phyloP scores from a whole-genome alignment of 2,113 vertebrate genomes.

The Canis aureus region DNA sequence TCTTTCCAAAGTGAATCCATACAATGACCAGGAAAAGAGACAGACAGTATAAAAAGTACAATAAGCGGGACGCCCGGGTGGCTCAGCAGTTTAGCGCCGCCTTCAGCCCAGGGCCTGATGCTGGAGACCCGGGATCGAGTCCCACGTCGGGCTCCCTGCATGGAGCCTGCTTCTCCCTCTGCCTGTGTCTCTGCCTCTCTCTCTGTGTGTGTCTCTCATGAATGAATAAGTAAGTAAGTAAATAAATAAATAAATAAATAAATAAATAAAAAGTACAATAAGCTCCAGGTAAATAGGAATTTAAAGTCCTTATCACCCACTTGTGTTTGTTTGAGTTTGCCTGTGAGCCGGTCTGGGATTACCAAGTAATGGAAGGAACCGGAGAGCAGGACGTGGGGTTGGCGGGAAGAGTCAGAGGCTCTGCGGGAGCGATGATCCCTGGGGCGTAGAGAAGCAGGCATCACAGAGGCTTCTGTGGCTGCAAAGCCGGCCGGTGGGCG shows the following conservation, averaged over 20 bases:
- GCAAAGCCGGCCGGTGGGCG: background rate
- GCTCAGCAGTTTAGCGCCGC: too few relatives aligned
- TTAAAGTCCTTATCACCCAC: background rate
- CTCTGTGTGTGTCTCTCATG: too few relatives aligned
- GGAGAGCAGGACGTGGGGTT: background rate
- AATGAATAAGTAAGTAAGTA: too few relatives aligned
- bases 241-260: too few relatives aligned
- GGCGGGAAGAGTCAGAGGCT: background rate
- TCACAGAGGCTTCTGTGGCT: background rate
- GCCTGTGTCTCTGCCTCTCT: too few relatives aligned
- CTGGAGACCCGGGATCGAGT: too few relatives aligned
- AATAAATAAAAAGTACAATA: background rate
- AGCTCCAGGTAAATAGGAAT: background rate
- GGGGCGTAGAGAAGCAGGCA: background rate
- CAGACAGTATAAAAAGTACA: background rate
- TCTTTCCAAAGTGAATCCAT: background rate
- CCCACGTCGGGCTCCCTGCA: too few relatives aligned
- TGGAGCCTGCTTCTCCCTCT: too few relatives aligned
- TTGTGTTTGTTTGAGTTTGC: background rate
- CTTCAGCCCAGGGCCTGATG: too few relatives aligned
- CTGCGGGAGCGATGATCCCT: accelerated
- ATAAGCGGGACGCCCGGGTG: background rate
- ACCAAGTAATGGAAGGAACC: background rate
- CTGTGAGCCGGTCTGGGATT: background rate
- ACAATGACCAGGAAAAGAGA: background rate